A percentile compares a stretch with the other conserved stretches of the same genome.
phyloP scores from a whole-genome alignment of 2,113 vertebrate species.

The Gallinago paraguaiae region DNA sequence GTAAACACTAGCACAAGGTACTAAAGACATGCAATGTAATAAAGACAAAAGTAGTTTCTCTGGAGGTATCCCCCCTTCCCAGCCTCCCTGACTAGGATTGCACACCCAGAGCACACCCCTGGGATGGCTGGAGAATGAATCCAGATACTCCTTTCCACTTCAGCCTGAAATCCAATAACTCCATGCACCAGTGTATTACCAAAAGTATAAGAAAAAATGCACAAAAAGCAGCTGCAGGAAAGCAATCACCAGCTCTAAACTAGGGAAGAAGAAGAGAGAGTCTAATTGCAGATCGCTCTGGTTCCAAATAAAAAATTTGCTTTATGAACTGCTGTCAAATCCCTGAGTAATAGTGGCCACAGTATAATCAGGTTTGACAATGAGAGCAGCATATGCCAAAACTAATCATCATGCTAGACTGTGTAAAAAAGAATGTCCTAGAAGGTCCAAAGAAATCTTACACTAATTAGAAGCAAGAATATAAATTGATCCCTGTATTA shows the following conservation, averaged over 20 bases:
- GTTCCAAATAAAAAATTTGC: conserved; percentile 11
- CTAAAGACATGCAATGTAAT: background rate
- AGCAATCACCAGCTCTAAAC: background rate
- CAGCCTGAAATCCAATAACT: conserved; percentile 29
- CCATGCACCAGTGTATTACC: background rate
- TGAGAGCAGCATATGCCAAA: background rate
- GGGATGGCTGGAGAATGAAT: background rate
- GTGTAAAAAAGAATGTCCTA: background rate
- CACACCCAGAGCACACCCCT: background rate
- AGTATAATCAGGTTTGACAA: conserved; percentile 1
- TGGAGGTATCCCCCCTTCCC: background rate
- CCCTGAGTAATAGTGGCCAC: background rate
- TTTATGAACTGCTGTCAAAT: conserved; percentile 7
- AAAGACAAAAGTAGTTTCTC: background rate
- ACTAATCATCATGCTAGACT: background rate
- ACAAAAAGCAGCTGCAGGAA: conserved; percentile 12
- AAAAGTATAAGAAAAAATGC: background rate
- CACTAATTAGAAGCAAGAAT: conserved; percentile 11
- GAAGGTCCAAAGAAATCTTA: background rate
- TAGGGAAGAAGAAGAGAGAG: background rate
- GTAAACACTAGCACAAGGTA: background rate
- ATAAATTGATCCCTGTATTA: background rate
- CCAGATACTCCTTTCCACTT: background rate
- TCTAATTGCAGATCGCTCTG: background rate
- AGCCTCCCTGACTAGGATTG: background rate